These are phyloP conservation scores for Danionella dracula DNA, from an alignment of 2,797 vertebrate species.

Conservation along the genomic window DNA sequence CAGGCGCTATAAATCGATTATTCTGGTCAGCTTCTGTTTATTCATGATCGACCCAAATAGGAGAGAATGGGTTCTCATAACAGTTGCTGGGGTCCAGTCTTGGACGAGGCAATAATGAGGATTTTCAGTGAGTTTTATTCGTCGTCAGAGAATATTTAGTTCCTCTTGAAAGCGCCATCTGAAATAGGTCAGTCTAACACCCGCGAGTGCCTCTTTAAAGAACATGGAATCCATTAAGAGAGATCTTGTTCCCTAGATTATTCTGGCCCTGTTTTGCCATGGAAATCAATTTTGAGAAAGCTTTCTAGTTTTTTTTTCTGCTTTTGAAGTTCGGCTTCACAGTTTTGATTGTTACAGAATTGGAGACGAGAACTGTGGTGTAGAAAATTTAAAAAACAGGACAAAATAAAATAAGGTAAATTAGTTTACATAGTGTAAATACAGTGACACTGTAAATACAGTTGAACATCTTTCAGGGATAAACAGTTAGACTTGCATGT, in stretches of 20 bases:
- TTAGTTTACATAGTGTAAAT: no score
- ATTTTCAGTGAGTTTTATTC: conserved; percentile 65
- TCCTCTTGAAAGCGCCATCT: conserved; percentile 59
- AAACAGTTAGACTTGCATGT: no score
- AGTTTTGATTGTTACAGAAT: conserved; percentile 66
- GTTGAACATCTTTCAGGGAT: no score
- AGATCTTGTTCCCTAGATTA: conserved; percentile 75
- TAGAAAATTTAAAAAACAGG: no score
- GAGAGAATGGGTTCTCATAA: no score
- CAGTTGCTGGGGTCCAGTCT: no score
- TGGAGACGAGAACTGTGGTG: no score
- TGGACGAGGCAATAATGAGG: conserved; percentile 71
- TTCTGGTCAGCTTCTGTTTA: no score
- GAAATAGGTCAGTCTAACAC: conserved; percentile 77
- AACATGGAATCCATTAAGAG: conserved; percentile 76
- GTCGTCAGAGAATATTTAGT: conserved; percentile 62
- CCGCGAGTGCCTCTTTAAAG: conserved; percentile 74
- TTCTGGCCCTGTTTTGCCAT: conserved; percentile 70
- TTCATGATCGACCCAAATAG: no score
- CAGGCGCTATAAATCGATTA: no score
- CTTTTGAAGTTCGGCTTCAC: conserved; percentile 67
- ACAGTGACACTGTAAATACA: no score
- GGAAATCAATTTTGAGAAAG: conserved; percentile 72
- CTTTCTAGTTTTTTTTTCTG: conserved; percentile 59
- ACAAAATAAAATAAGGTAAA: no score